phyloP scores from a whole-genome alignment of 2,888 invertebrate species.

The Anoplius nigerrimus region DNA sequence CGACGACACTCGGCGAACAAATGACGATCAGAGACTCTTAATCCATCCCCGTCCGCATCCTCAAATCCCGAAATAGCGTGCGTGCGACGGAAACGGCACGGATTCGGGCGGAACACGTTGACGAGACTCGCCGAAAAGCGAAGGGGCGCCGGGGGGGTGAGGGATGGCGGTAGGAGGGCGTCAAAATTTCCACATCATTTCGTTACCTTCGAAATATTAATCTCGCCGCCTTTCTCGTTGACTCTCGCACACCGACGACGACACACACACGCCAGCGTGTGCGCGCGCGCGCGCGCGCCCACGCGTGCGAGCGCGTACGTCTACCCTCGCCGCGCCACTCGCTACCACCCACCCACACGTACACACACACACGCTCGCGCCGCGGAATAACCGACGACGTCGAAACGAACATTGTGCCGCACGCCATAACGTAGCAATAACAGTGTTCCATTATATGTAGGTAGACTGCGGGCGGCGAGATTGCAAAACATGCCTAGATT shows the following conservation, averaged over 20 bases:
- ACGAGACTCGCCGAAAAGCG: too few relatives aligned
- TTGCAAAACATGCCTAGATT: conserved; percentile 75
- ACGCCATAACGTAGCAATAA: conserved; percentile 72
- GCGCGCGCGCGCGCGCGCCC: conserved; percentile 16
- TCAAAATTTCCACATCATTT: conserved; percentile 45
- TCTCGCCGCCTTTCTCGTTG: conserved; percentile 53
- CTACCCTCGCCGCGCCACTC: neutral
- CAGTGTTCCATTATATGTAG: conserved; percentile 72
- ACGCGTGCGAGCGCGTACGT: conserved; percentile 7
- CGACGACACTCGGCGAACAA: too few relatives aligned
- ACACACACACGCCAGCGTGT: conserved; percentile 11
- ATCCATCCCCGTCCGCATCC: too few relatives aligned
- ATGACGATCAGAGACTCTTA: too few relatives aligned
- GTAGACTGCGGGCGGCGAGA: conserved; percentile 64
- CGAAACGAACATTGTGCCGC: conserved; percentile 68
- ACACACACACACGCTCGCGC: conserved; percentile 12
- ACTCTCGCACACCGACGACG: conserved; percentile 40
- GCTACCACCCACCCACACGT: conserved; percentile 11
- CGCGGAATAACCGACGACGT: conserved; percentile 32
- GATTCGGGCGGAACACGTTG: too few relatives aligned
- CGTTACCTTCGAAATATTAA: conserved; percentile 70
- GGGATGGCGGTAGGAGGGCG: neutral
- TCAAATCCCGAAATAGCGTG: too few relatives aligned
- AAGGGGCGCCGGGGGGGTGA: neutral
- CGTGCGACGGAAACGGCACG: too few relatives aligned